phyloP scores from a whole-genome alignment of 2,888 invertebrate species.

The Hirtodrosophila trivittata region DNA sequence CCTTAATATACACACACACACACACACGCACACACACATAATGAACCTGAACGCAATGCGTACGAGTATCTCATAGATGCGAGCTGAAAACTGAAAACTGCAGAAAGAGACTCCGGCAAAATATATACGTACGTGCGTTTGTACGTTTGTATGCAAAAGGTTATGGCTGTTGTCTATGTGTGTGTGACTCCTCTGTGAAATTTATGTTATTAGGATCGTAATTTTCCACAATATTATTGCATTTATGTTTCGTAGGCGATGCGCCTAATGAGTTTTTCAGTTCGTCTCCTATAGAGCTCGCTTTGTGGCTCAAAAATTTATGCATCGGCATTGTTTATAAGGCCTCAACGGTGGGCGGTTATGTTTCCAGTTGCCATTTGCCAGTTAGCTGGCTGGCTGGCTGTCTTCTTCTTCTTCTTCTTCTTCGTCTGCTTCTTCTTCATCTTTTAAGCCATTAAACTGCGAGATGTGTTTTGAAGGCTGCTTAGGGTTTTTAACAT shows the following conservation, averaged over 20 bases:
- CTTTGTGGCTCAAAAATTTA: conserved; percentile 58
- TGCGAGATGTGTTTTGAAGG: conserved; percentile 43
- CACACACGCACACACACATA: conserved; percentile 20
- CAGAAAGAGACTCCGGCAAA: background rate
- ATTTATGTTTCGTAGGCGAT: conserved; percentile 72
- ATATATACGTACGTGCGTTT: background rate
- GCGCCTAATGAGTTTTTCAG: conserved; percentile 73
- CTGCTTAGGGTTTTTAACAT: conserved; percentile 49
- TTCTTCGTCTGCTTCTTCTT: conserved; percentile 7
- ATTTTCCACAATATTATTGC: conserved; percentile 71
- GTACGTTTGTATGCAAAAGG: conserved; percentile 37
- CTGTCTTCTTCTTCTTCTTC: background rate
- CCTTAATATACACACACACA: conserved; percentile 16
- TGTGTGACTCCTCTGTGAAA: conserved; percentile 36
- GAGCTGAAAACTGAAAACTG: conserved; percentile 28
- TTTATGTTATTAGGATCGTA: conserved; percentile 75
- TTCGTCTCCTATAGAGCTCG: conserved; percentile 32
- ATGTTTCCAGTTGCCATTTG: conserved; percentile 5
- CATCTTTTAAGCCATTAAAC: conserved; percentile 41
- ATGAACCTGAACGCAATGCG: conserved; percentile 71
- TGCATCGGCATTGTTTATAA: conserved; percentile 70
- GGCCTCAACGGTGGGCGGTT: conserved; percentile 42
- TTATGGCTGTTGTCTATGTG: conserved; percentile 14
- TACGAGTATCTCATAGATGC: conserved; percentile 67
- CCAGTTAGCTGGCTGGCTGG: conserved; percentile 12